phyloP scores from a whole-genome alignment of 2,797 vertebrate species.

The Acestrorhynchus altus region DNA sequence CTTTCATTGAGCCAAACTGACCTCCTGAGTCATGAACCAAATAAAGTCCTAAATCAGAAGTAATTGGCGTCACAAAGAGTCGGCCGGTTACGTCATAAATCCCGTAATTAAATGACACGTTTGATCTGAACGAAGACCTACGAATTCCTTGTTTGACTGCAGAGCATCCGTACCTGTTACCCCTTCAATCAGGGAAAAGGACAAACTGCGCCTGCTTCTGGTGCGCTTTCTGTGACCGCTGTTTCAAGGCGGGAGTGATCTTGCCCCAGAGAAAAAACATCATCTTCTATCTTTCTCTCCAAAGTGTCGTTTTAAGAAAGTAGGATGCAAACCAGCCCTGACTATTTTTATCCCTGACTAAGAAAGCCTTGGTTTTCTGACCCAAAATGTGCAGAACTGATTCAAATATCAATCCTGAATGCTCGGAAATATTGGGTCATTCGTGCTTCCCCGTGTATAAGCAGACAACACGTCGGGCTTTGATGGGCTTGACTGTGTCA shows the following conservation, averaged over 20 bases:
- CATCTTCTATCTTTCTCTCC: slow-evolving; percentile 47
- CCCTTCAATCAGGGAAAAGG: neutral
- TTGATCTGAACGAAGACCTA: too few relatives aligned
- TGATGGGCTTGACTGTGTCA: neutral
- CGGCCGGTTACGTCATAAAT: too few relatives aligned
- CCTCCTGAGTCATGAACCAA: too few relatives aligned
- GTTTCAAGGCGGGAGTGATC: neutral
- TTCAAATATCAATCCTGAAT: slow-evolving; percentile 39
- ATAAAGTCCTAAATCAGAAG: too few relatives aligned
- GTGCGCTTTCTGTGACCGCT: neutral
- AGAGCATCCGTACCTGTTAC: too few relatives aligned
- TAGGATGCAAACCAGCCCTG: slow-evolving; percentile 53
- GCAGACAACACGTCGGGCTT: neutral
- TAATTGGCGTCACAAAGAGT: too few relatives aligned
- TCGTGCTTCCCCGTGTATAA: slow-evolving; percentile 9
- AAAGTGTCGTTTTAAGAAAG: slow-evolving; percentile 59
- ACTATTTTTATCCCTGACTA: slow-evolving; percentile 48
- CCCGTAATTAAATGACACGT: too few relatives aligned
- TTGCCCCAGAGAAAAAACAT: slow-evolving; percentile 34
- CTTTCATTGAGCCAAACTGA: too few relatives aligned
- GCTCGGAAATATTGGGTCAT: slow-evolving; percentile 43
- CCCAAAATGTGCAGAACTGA: slow-evolving; percentile 47
- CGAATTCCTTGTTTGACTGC: too few relatives aligned
- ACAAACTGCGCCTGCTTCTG: neutral
- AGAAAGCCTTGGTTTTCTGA: slow-evolving; percentile 57